These are phyloP conservation scores for Archivesica marissinica DNA, from an alignment of 1,140 invertebrate species.

Conservation along the genomic window DNA sequence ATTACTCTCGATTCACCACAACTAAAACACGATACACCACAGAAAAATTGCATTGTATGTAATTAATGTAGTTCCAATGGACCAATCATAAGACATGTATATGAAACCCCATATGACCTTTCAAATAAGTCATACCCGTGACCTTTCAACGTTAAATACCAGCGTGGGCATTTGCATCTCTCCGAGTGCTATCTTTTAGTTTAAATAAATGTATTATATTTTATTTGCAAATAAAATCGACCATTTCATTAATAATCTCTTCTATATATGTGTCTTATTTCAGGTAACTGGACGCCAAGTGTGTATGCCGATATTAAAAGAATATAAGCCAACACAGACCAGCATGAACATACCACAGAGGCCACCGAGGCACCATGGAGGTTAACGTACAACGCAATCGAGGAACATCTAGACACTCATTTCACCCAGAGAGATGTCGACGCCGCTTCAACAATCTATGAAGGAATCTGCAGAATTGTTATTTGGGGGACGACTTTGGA, in stretches of 20 bases:
- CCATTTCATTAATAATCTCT: not conserved
- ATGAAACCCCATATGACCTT: not conserved
- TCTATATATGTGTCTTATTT: not conserved
- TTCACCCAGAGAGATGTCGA: no score
- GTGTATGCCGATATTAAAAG: not conserved
- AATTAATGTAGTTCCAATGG: no score
- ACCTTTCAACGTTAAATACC: not conserved
- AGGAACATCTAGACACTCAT: no score
- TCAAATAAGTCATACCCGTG: not conserved
- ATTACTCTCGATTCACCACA: no score
- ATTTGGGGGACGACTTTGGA: no score
- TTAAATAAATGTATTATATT: not conserved
- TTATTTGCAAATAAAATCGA: not conserved
- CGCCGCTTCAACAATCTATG: no score
- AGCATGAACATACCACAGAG: not conserved
- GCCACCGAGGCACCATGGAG: not conserved
- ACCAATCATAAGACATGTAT: no score
- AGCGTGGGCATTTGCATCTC: not conserved
- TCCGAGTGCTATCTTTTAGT: not conserved
- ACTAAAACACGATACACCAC: no score
- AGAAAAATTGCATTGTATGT: no score
- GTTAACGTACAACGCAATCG: not conserved
- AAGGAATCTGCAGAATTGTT: no score
- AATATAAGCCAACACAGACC: not conserved
- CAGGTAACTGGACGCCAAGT: slow-evolving; percentile 1